These are phyloP conservation scores for Rhyzopertha dominica DNA, from an alignment of 1,140 invertebrate genomes.

Conservation along the genomic window DNA sequence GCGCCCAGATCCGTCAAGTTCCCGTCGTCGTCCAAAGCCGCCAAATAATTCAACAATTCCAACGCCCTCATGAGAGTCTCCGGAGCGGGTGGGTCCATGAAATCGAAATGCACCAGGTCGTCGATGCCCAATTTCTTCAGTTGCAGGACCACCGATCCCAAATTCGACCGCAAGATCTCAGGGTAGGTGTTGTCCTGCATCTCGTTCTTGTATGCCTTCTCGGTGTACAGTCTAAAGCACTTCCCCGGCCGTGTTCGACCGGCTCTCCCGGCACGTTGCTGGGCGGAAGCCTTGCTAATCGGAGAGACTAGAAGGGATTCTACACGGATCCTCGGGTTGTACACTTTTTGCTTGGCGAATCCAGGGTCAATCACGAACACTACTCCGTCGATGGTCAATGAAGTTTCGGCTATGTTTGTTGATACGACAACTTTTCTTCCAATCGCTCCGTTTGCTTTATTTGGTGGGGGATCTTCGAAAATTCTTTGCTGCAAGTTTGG, in stretches of 20 bases:
- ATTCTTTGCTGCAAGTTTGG: constrained; percentile 97
- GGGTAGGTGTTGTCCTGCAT: constrained; percentile 99
- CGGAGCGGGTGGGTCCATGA: constrained; percentile 99
- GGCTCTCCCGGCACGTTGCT: constrained; percentile 95
- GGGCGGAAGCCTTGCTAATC: constrained; percentile 99
- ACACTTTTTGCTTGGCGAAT: constrained; percentile 99
- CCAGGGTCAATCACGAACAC: constrained; percentile 99
- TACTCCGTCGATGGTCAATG: constrained; percentile 98
- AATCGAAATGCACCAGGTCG: constrained; percentile 99
- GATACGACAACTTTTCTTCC: constrained; percentile 96
- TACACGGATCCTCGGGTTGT: constrained; percentile 94
- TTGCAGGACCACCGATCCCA: constrained; percentile 94
- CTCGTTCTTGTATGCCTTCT: constrained; percentile 97
- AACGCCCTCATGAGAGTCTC: constrained; percentile 99
- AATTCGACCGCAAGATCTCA: constrained; percentile 95
- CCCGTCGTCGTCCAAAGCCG: constrained; percentile 94
- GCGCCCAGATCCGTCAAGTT: constrained; percentile 94
- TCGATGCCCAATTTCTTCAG: constrained; percentile 99
- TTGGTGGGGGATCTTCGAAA: constrained; percentile 92
- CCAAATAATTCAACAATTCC: constrained; percentile 96
- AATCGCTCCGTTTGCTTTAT: constrained; percentile 88
- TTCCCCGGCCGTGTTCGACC: constrained; percentile 96
- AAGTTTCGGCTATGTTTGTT: constrained; percentile 99
- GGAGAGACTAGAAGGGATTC: constrained; percentile 97
- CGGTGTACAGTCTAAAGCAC: constrained; percentile 97